Evolutionary conservation across 1,140 invertebrate species (phyloP).

Genomic region (Paralvinella palmiformis): DNA sequence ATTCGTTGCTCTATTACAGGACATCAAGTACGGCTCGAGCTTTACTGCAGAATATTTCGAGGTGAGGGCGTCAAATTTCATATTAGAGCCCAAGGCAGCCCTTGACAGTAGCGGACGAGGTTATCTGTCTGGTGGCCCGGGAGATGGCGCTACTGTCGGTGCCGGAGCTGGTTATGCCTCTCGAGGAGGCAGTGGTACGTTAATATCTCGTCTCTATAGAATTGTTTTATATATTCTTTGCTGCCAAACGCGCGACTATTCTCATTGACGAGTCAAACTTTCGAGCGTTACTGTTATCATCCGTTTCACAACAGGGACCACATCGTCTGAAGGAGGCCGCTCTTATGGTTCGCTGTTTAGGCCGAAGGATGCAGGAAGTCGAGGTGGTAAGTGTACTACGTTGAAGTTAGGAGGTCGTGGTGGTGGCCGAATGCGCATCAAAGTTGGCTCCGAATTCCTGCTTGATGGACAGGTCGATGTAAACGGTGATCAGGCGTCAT

Average conservation of each 20-base stretch:
- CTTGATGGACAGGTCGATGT: constrained; percentile 28
- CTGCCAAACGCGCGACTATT: no score
- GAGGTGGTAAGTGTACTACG: constrained; percentile 19
- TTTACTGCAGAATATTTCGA: constrained; percentile 28
- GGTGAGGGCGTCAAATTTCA: constrained; percentile 31
- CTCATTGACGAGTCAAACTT: no score
- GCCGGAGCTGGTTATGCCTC: constrained; percentile 32
- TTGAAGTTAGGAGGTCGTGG: constrained; percentile 20
- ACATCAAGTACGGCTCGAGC: constrained; percentile 32
- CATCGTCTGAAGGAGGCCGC: constrained; percentile 14
- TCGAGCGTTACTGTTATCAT: no score
- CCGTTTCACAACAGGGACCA: neutral
- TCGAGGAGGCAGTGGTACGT: constrained; percentile 24
- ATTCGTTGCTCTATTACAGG: no score
- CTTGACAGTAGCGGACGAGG: constrained; percentile 24
- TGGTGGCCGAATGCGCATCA: constrained; percentile 20
- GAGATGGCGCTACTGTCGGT: constrained; percentile 19
- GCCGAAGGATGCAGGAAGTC: constrained; percentile 21
- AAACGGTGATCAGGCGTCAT: constrained; percentile 22
- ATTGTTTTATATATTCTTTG: no score
- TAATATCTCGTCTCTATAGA: no score
- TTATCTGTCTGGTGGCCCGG: constrained; percentile 15
- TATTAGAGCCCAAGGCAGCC: constrained; percentile 30
- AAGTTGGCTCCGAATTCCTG: constrained; percentile 25
- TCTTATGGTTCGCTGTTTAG: constrained; percentile 30